phyloP scores from a whole-genome alignment of 2,888 invertebrate genomes.

The Lasiommata megera region DNA sequence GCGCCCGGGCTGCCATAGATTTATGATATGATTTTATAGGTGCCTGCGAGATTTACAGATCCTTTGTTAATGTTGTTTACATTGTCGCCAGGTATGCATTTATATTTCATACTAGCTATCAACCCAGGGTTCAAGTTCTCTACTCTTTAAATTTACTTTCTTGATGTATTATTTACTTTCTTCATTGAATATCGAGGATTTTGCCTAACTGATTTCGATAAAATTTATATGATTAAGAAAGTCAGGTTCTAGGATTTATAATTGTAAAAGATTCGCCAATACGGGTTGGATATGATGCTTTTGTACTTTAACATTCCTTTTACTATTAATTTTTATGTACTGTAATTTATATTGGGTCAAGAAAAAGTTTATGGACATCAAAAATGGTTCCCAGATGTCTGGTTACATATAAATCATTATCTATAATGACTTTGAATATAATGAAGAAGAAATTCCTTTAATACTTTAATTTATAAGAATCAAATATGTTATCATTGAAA shows the following conservation, averaged over 20 bases:
- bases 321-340: conserved; percentile 4
- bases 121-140: not conserved
- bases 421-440: not conserved
- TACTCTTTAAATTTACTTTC: not conserved
- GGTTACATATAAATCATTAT: not conserved
- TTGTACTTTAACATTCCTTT: conserved; percentile 1
- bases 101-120: conserved; percentile 32
- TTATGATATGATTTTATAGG: conserved; percentile 77
- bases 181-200: not conserved
- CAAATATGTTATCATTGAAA: not conserved
- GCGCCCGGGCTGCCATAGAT: conserved; percentile 77
- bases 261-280: not conserved
- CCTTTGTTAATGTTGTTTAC: conserved; percentile 81
- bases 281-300: not conserved
- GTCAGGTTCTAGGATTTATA: not conserved
- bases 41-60: conserved; percentile 76
- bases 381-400: conserved; percentile 19
- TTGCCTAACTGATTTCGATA: not conserved
- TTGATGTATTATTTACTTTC: not conserved
- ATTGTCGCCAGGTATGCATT: conserved; percentile 82
- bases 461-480: not conserved
- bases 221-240: not conserved
- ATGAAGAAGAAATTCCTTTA: not conserved
- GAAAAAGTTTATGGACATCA: conserved; percentile 1
- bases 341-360: not conserved